Conservation (phyloP, 1,140 invertebrate genomes). For the Sycobia sp. region DNA sequence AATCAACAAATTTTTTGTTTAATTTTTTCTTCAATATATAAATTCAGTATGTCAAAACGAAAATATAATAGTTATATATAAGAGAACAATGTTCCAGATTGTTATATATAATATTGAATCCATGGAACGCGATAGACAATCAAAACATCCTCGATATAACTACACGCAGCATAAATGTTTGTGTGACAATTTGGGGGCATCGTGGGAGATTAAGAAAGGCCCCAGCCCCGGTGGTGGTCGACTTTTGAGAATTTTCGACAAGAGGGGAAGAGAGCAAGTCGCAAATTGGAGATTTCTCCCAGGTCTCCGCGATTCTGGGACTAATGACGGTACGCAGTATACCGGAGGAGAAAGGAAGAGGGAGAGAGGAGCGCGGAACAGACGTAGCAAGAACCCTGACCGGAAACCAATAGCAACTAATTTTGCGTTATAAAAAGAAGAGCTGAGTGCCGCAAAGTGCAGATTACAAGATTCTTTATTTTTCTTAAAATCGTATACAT, state of each 20-base stretch:
- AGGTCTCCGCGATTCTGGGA: conserved; percentile 34
- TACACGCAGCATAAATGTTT: too few relatives aligned
- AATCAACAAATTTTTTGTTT: too few relatives aligned
- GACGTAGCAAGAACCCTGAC: conserved; percentile 42
- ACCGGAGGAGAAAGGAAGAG: conserved; percentile 23
- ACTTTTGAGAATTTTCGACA: conserved; percentile 40
- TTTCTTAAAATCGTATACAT: too few relatives aligned
- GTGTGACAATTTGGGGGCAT: background rate
- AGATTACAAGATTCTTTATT: background rate
- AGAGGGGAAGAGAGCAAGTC: conserved; percentile 3
- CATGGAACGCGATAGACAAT: too few relatives aligned
- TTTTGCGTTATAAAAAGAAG: conserved; percentile 40
- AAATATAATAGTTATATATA: background rate
- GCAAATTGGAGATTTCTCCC: conserved; percentile 26
- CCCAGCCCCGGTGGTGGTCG: conserved; percentile 39
- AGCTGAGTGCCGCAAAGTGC: conserved; percentile 22
- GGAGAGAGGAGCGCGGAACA: background rate
- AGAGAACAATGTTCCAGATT: background rate
- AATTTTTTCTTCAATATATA: too few relatives aligned
- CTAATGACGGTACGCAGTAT: conserved; percentile 45
- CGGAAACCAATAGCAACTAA: conserved; percentile 57
- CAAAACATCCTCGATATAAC: too few relatives aligned
- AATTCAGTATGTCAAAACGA: background rate
- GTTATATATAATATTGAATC: background rate
- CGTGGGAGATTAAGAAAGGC: background rate